Conservation (phyloP, 2,113 vertebrate species). For the Ictidomys tridecemlineatus region DNA sequence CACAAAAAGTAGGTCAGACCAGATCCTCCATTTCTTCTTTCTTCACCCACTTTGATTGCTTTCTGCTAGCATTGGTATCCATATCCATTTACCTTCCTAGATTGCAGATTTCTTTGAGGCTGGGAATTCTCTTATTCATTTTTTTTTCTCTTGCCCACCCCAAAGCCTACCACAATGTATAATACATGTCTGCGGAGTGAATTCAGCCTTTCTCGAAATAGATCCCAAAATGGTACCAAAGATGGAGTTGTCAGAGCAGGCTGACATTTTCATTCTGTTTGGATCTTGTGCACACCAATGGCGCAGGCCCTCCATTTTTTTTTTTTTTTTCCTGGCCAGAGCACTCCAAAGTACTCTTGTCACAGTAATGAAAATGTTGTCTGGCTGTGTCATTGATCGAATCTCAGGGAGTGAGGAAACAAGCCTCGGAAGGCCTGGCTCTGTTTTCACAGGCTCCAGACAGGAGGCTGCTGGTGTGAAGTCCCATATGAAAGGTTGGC, state of each 20-base stretch:
- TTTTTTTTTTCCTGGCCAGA: neutral
- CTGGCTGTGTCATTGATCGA: neutral
- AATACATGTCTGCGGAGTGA: neutral
- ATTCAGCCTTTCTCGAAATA: neutral
- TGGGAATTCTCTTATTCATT: neutral
- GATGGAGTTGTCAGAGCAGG: neutral
- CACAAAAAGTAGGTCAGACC: accelerated
- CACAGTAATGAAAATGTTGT: constrained; percentile 63
- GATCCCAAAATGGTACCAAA: neutral
- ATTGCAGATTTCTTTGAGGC: neutral
- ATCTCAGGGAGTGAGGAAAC: constrained; percentile 61
- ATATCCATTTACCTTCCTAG: neutral
- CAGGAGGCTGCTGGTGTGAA: neutral
- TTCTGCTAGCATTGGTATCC: neutral
- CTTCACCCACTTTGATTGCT: neutral
- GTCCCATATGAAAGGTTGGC: neutral
- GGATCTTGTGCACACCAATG: neutral
- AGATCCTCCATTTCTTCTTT: neutral
- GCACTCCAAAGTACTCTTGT: accelerated
- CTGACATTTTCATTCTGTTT: neutral
- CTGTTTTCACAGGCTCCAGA: constrained; percentile 34
- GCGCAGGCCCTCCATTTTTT: neutral
- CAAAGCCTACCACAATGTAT: neutral
- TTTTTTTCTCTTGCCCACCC: neutral
- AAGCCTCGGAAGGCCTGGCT: neutral